Percentiles rank a stretch among this genome's conserved stretches.
These are phyloP conservation scores for Augiades crinisus DNA, from an alignment of 2,888 invertebrate genomes.

Conservation along the genomic window DNA sequence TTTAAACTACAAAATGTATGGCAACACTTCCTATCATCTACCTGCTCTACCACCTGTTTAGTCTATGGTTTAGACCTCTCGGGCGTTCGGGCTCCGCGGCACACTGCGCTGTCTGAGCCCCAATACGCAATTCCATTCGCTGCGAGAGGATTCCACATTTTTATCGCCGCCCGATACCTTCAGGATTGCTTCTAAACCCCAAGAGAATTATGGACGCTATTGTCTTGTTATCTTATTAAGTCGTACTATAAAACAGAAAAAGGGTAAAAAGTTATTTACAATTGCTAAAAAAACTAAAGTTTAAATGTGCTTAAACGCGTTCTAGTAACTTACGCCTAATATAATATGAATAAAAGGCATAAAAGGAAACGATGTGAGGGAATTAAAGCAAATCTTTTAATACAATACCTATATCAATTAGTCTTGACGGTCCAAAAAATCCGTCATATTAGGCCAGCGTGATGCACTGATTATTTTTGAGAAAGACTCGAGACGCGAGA, in stretches of 20 bases:
- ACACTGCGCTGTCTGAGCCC: conserved; percentile 79
- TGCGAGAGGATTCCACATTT: conserved; percentile 73
- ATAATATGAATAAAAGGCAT: too few species aligned
- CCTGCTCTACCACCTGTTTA: conserved; percentile 26
- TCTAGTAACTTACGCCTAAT: too few species aligned
- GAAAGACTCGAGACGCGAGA: too few species aligned
- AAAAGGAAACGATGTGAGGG: too few species aligned
- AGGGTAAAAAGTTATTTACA: too few species aligned
- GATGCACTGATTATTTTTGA: too few species aligned
- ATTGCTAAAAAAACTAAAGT: too few species aligned
- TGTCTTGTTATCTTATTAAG: conserved; percentile 6
- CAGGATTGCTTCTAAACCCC: conserved; percentile 56
- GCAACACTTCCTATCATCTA: not conserved
- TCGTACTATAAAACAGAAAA: not conserved
- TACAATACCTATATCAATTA: too few species aligned
- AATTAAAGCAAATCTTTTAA: too few species aligned
- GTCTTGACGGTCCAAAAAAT: too few species aligned
- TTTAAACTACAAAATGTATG: not conserved
- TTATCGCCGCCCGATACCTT: conserved; percentile 62
- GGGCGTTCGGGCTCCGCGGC: conserved; percentile 69
- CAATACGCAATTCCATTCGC: conserved; percentile 76
- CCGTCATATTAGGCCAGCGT: too few species aligned
- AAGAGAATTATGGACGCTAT: conserved; percentile 36
- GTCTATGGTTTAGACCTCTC: conserved; percentile 44
- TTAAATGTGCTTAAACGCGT: too few species aligned